phyloP scores from a whole-genome alignment of 2,888 invertebrate species.

The Torymus auratus region DNA sequence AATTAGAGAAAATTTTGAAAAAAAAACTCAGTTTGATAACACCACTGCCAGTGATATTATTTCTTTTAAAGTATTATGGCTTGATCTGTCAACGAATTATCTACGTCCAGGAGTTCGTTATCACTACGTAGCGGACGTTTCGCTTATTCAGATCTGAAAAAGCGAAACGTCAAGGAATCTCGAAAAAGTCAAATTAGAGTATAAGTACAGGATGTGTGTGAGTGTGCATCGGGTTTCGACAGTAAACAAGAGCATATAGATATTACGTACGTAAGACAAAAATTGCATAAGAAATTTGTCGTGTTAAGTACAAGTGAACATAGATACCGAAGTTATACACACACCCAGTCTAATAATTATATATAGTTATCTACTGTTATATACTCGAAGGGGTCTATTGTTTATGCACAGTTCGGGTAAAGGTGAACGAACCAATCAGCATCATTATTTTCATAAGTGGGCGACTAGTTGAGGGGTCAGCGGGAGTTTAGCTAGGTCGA shows the following conservation, averaged over 20 bases:
- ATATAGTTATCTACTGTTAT: slow-evolving; percentile 26
- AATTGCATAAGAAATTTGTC: slow-evolving; percentile 13
- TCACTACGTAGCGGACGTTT: neutral
- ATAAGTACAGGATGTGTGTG: slow-evolving; percentile 31
- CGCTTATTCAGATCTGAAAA: neutral
- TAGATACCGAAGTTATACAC: slow-evolving; percentile 35
- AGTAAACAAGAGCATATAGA: slow-evolving; percentile 33
- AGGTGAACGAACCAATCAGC: too few relatives aligned
- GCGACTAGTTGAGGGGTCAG: too few relatives aligned
- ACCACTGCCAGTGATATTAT: too few relatives aligned
- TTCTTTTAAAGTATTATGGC: neutral
- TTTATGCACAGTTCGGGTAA: neutral
- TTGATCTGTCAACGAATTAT: neutral
- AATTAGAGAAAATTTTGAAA: too few relatives aligned
- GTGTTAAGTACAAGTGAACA: slow-evolving; percentile 20
- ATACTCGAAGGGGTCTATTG: neutral
- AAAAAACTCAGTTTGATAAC: too few relatives aligned
- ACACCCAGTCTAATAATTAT: neutral
- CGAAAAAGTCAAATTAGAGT: slow-evolving; percentile 12
- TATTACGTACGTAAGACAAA: slow-evolving; percentile 13
- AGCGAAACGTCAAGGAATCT: neutral
- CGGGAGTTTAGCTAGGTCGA: neutral
- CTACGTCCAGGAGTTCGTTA: slow-evolving; percentile 39
- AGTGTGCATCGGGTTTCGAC: slow-evolving; percentile 30
- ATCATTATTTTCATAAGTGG: too few relatives aligned